Evolutionary conservation across 2,113 vertebrate species (phyloP).

Genomic region (Centrocercus urophasianus): DNA sequence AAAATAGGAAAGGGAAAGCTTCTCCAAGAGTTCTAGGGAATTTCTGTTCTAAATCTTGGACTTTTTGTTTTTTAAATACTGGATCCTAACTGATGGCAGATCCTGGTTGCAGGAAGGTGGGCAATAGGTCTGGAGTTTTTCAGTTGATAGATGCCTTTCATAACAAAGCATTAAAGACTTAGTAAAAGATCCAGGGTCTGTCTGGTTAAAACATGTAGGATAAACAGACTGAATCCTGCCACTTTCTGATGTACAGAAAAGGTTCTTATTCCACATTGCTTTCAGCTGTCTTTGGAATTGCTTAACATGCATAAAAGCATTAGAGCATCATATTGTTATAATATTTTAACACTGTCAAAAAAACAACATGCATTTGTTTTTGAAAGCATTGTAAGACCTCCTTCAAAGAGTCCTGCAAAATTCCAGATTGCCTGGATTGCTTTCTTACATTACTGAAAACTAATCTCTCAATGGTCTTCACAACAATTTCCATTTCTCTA

Average conservation of each 20-base stretch:
- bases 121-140: conserved; percentile 45
- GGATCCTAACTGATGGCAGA: not conserved
- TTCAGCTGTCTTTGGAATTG: not conserved
- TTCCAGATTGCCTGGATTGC: not conserved
- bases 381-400: not conserved
- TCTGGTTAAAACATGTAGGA: conserved; percentile 28
- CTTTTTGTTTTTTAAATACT: not conserved
- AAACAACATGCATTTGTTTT: not conserved
- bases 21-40: not conserved
- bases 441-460: not conserved
- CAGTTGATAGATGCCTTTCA: conserved; percentile 53
- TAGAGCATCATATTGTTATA: not conserved
- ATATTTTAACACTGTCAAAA: not conserved
- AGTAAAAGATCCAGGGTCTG: conserved; percentile 7
- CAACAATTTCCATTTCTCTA: not conserved
- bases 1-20: not conserved
- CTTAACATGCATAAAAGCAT: not conserved
- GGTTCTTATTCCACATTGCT: not conserved
- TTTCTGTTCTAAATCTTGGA: not conserved
- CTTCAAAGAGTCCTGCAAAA: not conserved
- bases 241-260: conserved; percentile 26
- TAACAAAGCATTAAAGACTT: conserved; percentile 61
- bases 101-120: conserved; percentile 14
- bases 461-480: not conserved
- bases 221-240: conserved; percentile 47